Evolutionary conservation across 2,113 vertebrate species (phyloP).

Genomic region (Apus apus): DNA sequence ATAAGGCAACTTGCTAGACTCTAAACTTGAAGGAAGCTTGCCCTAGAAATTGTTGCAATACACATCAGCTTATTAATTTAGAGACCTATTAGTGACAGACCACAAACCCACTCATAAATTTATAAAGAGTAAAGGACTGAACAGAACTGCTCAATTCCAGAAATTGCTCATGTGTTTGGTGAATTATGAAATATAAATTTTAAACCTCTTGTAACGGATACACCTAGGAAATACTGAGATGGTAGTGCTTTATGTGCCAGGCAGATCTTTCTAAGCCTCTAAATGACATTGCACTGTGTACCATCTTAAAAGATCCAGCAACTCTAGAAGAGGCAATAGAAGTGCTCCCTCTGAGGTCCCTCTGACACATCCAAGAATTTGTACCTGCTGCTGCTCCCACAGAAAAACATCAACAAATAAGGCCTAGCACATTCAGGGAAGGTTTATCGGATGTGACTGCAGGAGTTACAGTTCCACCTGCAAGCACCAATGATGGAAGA

Average conservation of each 20-base stretch:
- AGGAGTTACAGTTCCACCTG: not conserved
- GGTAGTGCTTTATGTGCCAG: not conserved
- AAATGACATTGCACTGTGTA: not conserved
- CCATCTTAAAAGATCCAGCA: not conserved
- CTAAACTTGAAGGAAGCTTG: conserved; percentile 39
- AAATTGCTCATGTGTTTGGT: conserved; percentile 1
- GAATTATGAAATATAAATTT: conserved; percentile 43
- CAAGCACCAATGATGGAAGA: not conserved
- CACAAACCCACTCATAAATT: conserved; percentile 58
- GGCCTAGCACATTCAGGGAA: not conserved
- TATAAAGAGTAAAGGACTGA: conserved; percentile 38
- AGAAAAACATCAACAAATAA: not conserved
- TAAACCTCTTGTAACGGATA: not conserved
- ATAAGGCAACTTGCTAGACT: not conserved
- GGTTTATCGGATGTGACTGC: not conserved
- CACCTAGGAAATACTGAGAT: not conserved
- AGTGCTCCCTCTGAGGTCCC: not conserved
- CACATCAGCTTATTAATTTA: conserved; percentile 55
- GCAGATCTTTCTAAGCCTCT: not conserved
- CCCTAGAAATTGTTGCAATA: conserved; percentile 36
- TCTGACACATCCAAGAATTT: not conserved
- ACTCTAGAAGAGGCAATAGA: not conserved
- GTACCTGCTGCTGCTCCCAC: not conserved
- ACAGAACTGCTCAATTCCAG: not conserved
- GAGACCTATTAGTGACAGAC: conserved; percentile 41